A percentile compares a stretch with the other conserved stretches of the same genome.
phyloP scores from a whole-genome alignment of 2,113 vertebrate genomes.

The Marcusenius ussheri region DNA sequence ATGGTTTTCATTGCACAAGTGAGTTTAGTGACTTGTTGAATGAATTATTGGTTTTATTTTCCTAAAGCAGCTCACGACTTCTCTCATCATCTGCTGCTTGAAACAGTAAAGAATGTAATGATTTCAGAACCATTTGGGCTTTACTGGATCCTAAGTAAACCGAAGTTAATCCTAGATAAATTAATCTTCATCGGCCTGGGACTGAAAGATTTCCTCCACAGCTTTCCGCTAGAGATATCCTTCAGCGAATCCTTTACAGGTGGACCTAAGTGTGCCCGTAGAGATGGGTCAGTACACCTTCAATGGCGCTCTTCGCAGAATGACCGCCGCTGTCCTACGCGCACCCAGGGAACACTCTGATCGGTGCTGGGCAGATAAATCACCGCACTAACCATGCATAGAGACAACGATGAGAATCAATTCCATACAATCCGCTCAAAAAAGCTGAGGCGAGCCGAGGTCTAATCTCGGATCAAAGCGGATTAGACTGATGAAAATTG shows the following conservation, averaged over 20 bases:
- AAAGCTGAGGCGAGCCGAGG: constrained; percentile 7
- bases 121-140: not conserved
- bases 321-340: not conserved
- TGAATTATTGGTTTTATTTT: not conserved
- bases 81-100: not conserved
- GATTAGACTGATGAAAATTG: constrained; percentile 36
- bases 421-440: constrained; percentile 16
- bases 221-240: not conserved
- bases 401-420: constrained; percentile 2
- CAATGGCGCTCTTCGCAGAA: not conserved
- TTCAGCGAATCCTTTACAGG: not conserved
- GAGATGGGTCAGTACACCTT: not conserved
- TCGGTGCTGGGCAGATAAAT: not conserved
- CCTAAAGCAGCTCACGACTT: not conserved
- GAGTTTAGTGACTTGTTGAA: not conserved
- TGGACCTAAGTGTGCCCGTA: not conserved
- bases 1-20: not conserved
- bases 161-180: not conserved
- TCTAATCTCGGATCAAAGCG: constrained; percentile 48
- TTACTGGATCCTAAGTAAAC: not conserved
- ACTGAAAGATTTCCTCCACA: not conserved
- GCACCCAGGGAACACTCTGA: not conserved
- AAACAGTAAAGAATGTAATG: not conserved
- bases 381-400: not conserved
- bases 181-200: not conserved